Base-by-base conservation (phyloP, 2,888 invertebrate species). In the Metacarcinus magister region DNA sequence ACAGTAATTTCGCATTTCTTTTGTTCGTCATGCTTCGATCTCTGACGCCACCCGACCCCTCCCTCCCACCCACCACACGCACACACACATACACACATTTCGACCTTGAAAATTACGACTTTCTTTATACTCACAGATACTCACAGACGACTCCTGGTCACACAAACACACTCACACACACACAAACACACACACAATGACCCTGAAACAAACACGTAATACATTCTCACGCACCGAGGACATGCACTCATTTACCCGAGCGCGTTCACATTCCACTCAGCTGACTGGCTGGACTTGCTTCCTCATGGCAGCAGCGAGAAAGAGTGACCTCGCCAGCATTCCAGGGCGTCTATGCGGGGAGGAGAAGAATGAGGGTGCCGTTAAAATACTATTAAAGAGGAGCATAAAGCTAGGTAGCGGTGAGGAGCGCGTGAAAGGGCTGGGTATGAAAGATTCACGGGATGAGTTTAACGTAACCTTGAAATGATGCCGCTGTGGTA, bases 141-240 rank as follows among this genome's bases (percentile, higher is more conserved):
- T 0, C 1, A 32, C 82, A 32, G 32, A 82, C 82, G 13, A 8
- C 54, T 54, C 5, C 54, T 13, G 54, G 54, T 8, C 54, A 82
- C 82, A 82, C 82, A 82, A 28, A 82, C 82, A 82, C 82, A 82
- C 82, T 32, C 82, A 82, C 82, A 82, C 32, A 82, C 82, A 82
- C 82, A 82, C 82, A 82, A 13, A 82, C 82, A 32, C 82, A 82
- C 82, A 32, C 32, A 82, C 82, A 32, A 7, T 67, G 67, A 67
- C 67, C 67, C 3, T 67, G 67, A 67, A 67, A 67, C 3, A 67
- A 67, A 67, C 67, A 67, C 67, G 23, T 23, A 67, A 67, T 19
- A 67, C 67, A 67, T 67, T 67, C 67, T 19, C 82, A 82, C 82
- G 32, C 82, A 0, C 82, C 82, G 82, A 82, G 82, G 82, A 82